Conservation (phyloP, 2,113 vertebrate genomes). For the Artemisiospiza belli region DNA sequence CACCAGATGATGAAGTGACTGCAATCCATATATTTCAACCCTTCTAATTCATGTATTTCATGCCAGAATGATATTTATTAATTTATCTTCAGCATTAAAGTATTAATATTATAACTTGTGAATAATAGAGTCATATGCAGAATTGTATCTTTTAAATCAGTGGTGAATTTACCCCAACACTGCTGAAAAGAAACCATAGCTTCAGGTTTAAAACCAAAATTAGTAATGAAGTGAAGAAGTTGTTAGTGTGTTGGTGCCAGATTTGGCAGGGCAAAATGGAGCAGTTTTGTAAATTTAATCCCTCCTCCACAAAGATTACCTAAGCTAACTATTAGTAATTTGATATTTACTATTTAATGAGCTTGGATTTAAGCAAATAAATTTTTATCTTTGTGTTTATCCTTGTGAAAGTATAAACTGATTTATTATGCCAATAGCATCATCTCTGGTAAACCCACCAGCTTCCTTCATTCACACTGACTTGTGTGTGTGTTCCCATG, state of each 20-base stretch:
- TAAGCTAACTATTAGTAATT: not conserved
- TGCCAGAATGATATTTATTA: not conserved
- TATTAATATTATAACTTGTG: not conserved
- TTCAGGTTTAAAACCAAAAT: not conserved
- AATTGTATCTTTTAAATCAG: not conserved
- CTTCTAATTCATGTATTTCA: not conserved
- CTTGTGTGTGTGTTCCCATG: not conserved
- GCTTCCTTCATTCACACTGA: not conserved
- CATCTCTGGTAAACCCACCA: not conserved
- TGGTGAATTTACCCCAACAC: not conserved
- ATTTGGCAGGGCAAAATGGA: rapidly evolving
- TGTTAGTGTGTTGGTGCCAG: not conserved
- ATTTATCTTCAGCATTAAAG: not conserved
- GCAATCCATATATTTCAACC: not conserved
- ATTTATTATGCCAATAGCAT: not conserved
- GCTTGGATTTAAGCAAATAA: not conserved
- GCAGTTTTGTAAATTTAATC: not conserved
- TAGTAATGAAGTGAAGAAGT: not conserved
- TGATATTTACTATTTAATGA: slow-evolving; percentile 16
- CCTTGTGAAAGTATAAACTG: not conserved
- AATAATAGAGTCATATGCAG: not conserved
- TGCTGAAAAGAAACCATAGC: not conserved
- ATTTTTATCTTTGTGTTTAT: not conserved
- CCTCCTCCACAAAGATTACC: not conserved
- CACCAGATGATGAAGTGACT: not conserved